Evolutionary conservation across 2,797 vertebrate species (phyloP), one percentile per base, ranked within the genome.

Genomic region (Chanos chanos): DNA sequence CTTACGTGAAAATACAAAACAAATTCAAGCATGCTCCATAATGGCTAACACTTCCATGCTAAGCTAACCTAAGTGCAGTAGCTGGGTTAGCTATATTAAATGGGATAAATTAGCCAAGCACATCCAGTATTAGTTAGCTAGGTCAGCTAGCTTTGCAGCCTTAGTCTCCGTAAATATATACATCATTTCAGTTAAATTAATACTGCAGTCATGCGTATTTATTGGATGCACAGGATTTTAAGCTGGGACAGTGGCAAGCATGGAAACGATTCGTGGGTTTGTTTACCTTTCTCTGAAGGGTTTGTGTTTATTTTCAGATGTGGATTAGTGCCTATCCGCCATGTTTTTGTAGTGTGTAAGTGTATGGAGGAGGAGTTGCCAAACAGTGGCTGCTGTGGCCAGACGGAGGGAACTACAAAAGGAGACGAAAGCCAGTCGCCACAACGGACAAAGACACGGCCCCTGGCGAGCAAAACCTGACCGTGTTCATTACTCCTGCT

Each of bases 241-340:
- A 55, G 36, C 22, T 48, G 68, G 47, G 64, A 37, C 27, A 21
- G 25, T 64, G 52, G 30, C 10, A 4, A 6, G 39, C 34, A 55
- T 21, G 68, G 61, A 74, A 52, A 55, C 68, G 59, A 70, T 61
- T 40, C 41, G 30, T 50, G 67, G 72, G 73, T 72, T 24, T 67
- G 73, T 83, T 88, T 87, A 86, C 86, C 86, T 87, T 71, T 78
- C 66, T 83, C 65, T 73, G 70, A 76, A 83, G 83, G 75, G 78
- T 83, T 74, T 81, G 66, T 81, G 75, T 84, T 64, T 37, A 77
- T 85, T 75, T 84, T 75, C 83, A 81, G 81, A 61, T 82, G 84
- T 83, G 72, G 74, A 77, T 86, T 81, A 89, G 80, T 82, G 83
- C 79, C 71, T 83, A 77, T 87, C 88, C 88, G 89, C 88, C 89